phyloP scores from a whole-genome alignment of 2,797 vertebrate genomes.

The Hylomyscus alleni region DNA sequence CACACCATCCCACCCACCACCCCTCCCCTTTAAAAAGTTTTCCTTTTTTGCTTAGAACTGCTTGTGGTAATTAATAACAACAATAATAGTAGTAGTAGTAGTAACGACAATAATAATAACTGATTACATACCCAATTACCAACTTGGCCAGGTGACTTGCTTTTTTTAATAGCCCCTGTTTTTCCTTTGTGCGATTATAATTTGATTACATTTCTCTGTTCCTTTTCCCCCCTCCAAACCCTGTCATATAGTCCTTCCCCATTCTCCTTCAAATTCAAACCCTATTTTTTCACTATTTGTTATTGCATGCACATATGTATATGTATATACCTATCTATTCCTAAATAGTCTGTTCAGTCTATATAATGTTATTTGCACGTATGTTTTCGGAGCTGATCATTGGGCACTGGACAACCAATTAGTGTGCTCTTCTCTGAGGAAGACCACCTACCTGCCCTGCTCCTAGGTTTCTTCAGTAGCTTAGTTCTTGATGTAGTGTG shows the following conservation, averaged over 20 bases:
- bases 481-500: no score
- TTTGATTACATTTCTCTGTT: neutral
- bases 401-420: neutral
- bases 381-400: neutral
- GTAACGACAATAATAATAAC: neutral
- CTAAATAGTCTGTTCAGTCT: neutral
- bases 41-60: neutral
- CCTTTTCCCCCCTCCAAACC: neutral
- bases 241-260: neutral
- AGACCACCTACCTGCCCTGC: neutral
- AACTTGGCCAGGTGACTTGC: neutral
- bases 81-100: no score
- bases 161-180: neutral
- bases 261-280: neutral
- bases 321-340: neutral
- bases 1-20: no score
- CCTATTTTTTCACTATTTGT: neutral
- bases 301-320: neutral
- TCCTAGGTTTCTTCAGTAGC: neutral
- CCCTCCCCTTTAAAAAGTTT: neutral
- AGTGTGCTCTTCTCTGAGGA: neutral
- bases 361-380: neutral
- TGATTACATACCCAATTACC: neutral
- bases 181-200: neutral
- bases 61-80: neutral